Conservation (phyloP, 2,113 vertebrate species). For the Leptobrachium leishanense region DNA sequence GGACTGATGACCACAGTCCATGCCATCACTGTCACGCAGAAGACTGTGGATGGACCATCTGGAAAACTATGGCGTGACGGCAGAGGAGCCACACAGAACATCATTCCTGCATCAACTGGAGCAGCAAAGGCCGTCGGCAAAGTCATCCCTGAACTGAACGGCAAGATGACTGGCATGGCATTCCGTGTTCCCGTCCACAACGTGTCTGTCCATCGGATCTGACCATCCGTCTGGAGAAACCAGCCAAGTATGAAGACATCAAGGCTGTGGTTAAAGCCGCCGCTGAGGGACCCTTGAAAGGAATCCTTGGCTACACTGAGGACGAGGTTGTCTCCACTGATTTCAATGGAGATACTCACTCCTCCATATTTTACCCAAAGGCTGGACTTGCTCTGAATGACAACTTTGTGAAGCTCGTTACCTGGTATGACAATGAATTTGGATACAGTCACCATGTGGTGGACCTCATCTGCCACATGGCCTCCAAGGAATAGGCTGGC, state of each 20-base stretch:
- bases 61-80: too few species aligned
- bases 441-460: slow-evolving; percentile 89
- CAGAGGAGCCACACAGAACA: too few species aligned
- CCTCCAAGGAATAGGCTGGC: slow-evolving; percentile 63
- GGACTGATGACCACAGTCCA: slow-evolving; percentile 82
- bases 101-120: slow-evolving; percentile 79
- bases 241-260: too few species aligned
- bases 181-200: too few species aligned
- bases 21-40: too few species aligned
- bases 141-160: too few species aligned
- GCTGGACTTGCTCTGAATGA: slow-evolving; percentile 95
- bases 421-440: slow-evolving; percentile 72
- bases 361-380: slow-evolving; percentile 93
- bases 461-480: slow-evolving; percentile 81
- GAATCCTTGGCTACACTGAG: slow-evolving; percentile 56
- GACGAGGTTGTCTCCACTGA: slow-evolving; percentile 93
- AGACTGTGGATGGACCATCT: too few species aligned
- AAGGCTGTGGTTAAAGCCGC: slow-evolving; percentile 78
- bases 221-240: too few species aligned
- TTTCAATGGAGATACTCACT: slow-evolving; percentile 87
- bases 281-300: slow-evolving; percentile 88
- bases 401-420: slow-evolving; percentile 92
- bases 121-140: slow-evolving; percentile 94
- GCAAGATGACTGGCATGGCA: too few species aligned
- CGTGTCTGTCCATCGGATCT: too few species aligned